Evolutionary conservation across 2,888 invertebrate genomes (phyloP).

Genomic region (Drosophila maculinotata): DNA sequence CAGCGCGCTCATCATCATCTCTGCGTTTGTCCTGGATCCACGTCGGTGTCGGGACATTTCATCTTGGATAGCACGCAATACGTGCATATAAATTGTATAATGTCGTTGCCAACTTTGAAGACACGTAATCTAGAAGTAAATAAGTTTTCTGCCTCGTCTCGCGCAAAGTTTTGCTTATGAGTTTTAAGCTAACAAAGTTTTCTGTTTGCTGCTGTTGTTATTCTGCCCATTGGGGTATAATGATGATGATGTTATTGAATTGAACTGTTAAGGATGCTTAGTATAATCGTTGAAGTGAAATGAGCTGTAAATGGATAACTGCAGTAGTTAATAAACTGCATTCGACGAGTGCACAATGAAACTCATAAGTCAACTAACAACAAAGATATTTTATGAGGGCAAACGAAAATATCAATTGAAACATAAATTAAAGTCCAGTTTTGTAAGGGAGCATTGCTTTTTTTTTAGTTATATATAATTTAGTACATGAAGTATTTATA

Average conservation of each 20-base stretch:
- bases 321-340: constrained; percentile 10
- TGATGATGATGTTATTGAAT: constrained; percentile 64
- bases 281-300: constrained; percentile 23
- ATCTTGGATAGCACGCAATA: constrained; percentile 68
- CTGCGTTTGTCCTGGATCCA: background rate
- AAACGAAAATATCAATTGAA: background rate
- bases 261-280: constrained; percentile 44
- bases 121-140: constrained; percentile 77
- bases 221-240: constrained; percentile 29
- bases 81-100: constrained; percentile 81
- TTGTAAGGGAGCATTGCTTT: too few species aligned
- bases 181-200: constrained; percentile 34
- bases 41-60: constrained; percentile 56
- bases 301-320: constrained; percentile 33
- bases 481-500: too few species aligned
- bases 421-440: too few species aligned
- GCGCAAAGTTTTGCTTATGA: constrained; percentile 60
- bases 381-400: background rate
- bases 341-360: background rate
- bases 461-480: too few species aligned
- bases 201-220: constrained; percentile 17
- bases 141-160: constrained; percentile 58
- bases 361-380: background rate
- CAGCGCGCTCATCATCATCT: constrained; percentile 49
- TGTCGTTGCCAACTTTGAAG: constrained; percentile 64